Percentiles rank a stretch among this genome's conserved stretches.
These are phyloP conservation scores for Australoheros facetus DNA, from an alignment of 2,797 vertebrate species.

Conservation along the genomic window DNA sequence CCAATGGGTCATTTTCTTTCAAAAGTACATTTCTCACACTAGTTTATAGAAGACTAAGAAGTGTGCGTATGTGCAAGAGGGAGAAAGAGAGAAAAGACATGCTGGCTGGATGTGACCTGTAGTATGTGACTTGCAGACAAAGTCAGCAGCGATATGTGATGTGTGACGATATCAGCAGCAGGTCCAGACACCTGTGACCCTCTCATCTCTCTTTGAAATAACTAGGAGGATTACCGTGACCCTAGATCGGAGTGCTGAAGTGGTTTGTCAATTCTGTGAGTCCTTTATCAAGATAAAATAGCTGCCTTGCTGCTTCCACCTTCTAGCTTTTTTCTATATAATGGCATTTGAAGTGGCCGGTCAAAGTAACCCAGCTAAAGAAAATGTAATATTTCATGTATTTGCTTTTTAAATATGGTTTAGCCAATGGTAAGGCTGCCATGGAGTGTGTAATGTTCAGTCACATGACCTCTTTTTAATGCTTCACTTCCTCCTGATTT, in stretches of 20 bases:
- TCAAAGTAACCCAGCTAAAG: neutral
- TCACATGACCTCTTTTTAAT: neutral
- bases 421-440: neutral
- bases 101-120: neutral
- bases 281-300: neutral
- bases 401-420: neutral
- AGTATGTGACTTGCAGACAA: neutral
- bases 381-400: neutral
- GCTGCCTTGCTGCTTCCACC: neutral
- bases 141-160: neutral
- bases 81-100: neutral
- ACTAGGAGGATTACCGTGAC: neutral
- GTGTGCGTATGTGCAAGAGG: neutral
- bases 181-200: neutral
- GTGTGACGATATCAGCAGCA: neutral
- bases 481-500: neutral
- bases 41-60: neutral
- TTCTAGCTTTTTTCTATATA: neutral
- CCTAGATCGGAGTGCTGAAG: neutral
- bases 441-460: neutral
- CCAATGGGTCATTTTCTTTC: neutral
- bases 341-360: neutral
- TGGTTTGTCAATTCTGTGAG: neutral
- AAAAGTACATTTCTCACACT: neutral
- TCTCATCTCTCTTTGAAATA: neutral